Evolutionary conservation across 2,797 vertebrate species (phyloP).

Genomic region (Sebastes minor): DNA sequence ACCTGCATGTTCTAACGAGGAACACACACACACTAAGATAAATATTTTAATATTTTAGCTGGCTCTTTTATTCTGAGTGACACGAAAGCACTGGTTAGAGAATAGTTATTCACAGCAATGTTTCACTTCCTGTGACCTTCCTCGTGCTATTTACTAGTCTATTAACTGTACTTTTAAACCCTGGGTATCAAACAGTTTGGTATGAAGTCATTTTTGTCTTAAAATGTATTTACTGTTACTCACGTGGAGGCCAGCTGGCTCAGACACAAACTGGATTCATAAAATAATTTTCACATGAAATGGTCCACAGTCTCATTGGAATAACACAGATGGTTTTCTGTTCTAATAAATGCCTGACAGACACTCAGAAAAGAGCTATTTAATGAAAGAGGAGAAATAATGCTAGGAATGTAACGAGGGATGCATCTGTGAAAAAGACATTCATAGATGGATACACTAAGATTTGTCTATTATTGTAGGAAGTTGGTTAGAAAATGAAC

Average conservation of each 20-base stretch:
- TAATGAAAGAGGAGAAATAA: background rate
- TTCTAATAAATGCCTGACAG: background rate
- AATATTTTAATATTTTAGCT: background rate
- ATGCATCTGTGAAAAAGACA: background rate
- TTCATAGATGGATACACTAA: background rate
- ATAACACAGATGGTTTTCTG: conserved; percentile 6
- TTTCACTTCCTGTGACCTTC: background rate
- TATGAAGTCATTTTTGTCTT: background rate
- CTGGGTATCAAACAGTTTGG: background rate
- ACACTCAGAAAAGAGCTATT: background rate
- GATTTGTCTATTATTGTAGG: background rate
- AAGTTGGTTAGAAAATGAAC: background rate
- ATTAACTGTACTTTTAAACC: background rate
- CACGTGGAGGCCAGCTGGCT: background rate
- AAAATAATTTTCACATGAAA: conserved; percentile 11
- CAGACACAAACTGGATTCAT: background rate
- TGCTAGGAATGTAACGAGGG: background rate
- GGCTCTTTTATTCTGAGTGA: background rate
- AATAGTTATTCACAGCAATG: background rate
- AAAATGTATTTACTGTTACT: background rate
- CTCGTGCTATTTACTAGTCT: background rate
- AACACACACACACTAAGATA: conserved; percentile 5
- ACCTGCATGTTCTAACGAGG: conserved; percentile 4
- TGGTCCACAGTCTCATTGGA: background rate
- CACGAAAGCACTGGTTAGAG: background rate